Base-by-base conservation (phyloP, 2,113 vertebrate species). In the Callocephalon fimbriatum region DNA sequence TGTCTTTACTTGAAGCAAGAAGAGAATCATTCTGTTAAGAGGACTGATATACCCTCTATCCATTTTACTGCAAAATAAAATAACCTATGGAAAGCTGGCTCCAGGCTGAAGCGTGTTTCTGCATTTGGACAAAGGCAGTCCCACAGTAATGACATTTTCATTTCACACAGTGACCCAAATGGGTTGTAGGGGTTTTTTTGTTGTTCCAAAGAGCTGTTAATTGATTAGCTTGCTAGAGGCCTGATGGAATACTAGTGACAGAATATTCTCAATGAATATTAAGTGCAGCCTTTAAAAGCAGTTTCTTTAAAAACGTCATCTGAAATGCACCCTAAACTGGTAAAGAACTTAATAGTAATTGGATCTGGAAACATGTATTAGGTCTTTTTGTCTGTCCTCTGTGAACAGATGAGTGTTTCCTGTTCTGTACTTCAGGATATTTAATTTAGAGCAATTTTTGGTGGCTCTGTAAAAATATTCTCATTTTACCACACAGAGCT, bases 91-190 rank as follows among this genome's bases (percentile, higher is more conserved):
- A 83, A 88, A 95, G 29, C 86, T 94, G 82, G 42, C 78, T 93
- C 38, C 63, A 70, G 90, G 85, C 88, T 84, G 82, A 74, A 88
- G 21, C 10, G 23, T 68, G 37, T 88, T 90, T 94, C 72, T 94
- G 50, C 0, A 0, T 88, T 96, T 88, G 73, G 54, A 90, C 82
- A 88, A 84, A 93, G 59, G 35, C 63, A 76, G 21, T 86, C 20
- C 27, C 53, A 63, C 14, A 50, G 16, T 76, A 94, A 77, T 51
- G 75, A 74, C 63, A 67, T 77, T 90, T 85, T 93, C 76, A 59
- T 85, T 96, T 94, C 38, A 54, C 53, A 63, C 44, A 44, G 63
- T 92, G 82, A 96, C 82, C 50, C 78, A 86, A 87, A 91, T 75
- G 44, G 68, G 71, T 66, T 78, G 67, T 66, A 85, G 20, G 38